Evolutionary conservation across 2,888 invertebrate genomes (phyloP).

Genomic region (Drosophila borealis): DNA sequence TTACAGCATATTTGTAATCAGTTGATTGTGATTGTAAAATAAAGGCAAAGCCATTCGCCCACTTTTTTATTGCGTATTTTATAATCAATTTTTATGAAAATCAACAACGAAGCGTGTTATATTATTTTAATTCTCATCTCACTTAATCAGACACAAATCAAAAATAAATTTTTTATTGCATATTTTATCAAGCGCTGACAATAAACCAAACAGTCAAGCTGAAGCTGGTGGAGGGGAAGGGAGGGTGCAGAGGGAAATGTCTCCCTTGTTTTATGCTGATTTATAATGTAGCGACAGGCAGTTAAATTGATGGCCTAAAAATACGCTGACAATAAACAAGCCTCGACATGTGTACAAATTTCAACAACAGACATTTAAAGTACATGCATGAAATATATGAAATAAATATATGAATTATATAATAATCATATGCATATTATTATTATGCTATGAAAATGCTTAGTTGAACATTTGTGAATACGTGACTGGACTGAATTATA

Average conservation of each 20-base stretch:
- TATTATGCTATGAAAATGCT: conserved; percentile 4
- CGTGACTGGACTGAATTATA: conserved; percentile 5
- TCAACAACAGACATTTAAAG: conserved; percentile 37
- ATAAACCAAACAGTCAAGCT: conserved; percentile 39
- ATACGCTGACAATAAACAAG: conserved; percentile 57
- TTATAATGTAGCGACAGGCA: conserved; percentile 56
- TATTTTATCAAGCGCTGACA: conserved; percentile 50
- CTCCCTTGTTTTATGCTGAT: conserved; percentile 56
- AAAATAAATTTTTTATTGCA: conserved; percentile 23
- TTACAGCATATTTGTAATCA: neutral
- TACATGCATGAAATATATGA: conserved; percentile 17
- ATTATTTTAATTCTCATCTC: conserved; percentile 49
- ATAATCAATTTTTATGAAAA: conserved; percentile 36
- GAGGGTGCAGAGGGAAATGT: neutral
- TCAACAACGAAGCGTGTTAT: conserved; percentile 2
- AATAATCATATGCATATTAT: conserved; percentile 16
- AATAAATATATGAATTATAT: conserved; percentile 16
- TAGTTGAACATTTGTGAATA: neutral
- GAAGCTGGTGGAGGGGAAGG: neutral
- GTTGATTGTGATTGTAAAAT: neutral
- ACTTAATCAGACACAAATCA: conserved; percentile 60
- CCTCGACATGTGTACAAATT: conserved; percentile 59
- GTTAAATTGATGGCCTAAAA: conserved; percentile 56
- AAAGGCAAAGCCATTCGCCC: neutral
- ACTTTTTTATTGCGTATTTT: conserved; percentile 9